Evolutionary conservation across 2,113 vertebrate species (phyloP).

Genomic region (Anas platyrhynchos): DNA sequence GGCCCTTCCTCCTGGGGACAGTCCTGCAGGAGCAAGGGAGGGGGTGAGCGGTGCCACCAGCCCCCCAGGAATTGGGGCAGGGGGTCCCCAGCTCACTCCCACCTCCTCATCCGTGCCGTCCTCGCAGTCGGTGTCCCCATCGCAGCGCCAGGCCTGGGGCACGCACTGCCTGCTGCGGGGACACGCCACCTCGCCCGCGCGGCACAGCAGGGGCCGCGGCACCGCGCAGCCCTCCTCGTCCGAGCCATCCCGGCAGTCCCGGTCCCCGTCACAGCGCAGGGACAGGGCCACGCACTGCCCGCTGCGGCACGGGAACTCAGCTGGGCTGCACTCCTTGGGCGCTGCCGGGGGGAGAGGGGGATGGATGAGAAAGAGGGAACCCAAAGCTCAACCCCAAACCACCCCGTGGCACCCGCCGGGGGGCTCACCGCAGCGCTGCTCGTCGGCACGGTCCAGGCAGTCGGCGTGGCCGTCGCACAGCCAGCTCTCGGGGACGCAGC

Average conservation of each 20-base stretch:
- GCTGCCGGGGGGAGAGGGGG: conserved; percentile 38
- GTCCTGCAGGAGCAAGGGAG: not conserved
- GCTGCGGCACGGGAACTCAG: conserved; percentile 79
- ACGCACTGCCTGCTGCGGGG: conserved; percentile 82
- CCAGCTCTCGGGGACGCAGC: conserved; percentile 85
- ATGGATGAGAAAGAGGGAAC: not conserved
- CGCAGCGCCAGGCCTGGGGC: conserved; percentile 86
- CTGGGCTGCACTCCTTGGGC: conserved; percentile 56
- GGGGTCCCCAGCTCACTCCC: not conserved
- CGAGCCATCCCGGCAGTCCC: conserved; percentile 85
- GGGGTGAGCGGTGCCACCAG: not conserved
- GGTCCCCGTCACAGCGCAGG: conserved; percentile 86
- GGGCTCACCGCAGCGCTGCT: conserved; percentile 81
- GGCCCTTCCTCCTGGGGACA: not conserved
- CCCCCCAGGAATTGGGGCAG: fast-evolving
- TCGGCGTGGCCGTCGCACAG: conserved; percentile 87
- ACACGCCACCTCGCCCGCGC: conserved; percentile 71
- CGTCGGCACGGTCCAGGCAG: conserved; percentile 84
- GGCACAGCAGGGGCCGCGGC: conserved; percentile 74
- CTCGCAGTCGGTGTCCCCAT: conserved; percentile 84
- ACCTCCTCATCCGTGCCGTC: conserved; percentile 90
- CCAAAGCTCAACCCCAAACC: too few relatives aligned
- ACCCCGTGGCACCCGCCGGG: too few relatives aligned
- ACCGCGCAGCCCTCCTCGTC: conserved; percentile 82
- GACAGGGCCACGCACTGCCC: conserved; percentile 85